Conservation (phyloP, 1,140 invertebrate genomes). For the Brachionus asplanchnoidis region DNA sequence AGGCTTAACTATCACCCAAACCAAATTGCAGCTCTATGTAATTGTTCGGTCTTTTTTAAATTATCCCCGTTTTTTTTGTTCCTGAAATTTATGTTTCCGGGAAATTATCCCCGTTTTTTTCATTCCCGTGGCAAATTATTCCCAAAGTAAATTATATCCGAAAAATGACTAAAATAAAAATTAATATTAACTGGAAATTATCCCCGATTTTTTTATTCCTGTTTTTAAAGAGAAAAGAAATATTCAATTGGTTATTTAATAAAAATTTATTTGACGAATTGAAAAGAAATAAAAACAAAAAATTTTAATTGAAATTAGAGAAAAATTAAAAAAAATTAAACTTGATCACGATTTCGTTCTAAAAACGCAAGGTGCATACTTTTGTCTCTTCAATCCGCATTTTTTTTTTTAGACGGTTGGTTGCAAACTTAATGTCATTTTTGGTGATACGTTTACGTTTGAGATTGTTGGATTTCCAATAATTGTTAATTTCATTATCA, state of each 20-base stretch:
- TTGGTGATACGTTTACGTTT: neutral
- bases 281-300: neutral
- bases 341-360: neutral
- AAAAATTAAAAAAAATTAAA: neutral
- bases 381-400: neutral
- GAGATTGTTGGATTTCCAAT: neutral
- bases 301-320: neutral
- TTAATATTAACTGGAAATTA: neutral
- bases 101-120: neutral
- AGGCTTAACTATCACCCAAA: too few relatives aligned
- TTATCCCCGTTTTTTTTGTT: neutral
- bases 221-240: neutral
- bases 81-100: too few relatives aligned
- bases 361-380: neutral
- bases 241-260: neutral
- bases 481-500: neutral
- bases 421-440: neutral
- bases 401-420: neutral
- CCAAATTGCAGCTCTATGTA: too few relatives aligned
- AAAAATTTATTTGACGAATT: neutral
- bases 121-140: neutral
- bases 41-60: neutral
- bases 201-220: constrained; percentile 1
- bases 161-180: neutral
- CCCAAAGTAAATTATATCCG: neutral